Base-by-base conservation (phyloP, 2,888 invertebrate genomes). In the Pachliopta kotzebuea region DNA sequence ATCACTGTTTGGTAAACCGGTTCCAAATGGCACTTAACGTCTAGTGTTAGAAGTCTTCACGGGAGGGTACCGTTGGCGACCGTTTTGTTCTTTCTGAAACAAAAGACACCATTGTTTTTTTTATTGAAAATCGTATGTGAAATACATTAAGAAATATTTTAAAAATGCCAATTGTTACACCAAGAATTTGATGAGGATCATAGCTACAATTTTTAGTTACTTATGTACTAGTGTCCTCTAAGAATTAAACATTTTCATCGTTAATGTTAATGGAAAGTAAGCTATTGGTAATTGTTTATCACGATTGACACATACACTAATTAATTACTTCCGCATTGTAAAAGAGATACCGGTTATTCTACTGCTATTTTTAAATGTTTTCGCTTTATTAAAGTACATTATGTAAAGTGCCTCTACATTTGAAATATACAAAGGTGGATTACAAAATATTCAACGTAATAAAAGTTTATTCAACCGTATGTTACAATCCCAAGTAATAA, bases 1-100 rank as follows among this genome's bases (percentile, higher is more conserved):
- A 90, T 90, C 90, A 90, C 90, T 89, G 84, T 73, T 80, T 85
- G 90, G 90, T 90, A 88, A 89, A 86, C 90, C 87, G 84, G 89
- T 88, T 88, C 81, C 76, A 76, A 85, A 91, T 91, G 91, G 90
- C 91, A 91, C 91, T 88, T 83, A 56, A 59, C 31, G 84, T 88
- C 83, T 87, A 83, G 81, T 72, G 69, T 70, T 73, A 81, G 85
- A 87, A 86, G 84, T 85, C 81, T 89, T 88, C 87, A 88, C 89
- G 86, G 86, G 85, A 70, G 66, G 68, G 67, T 68, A 66, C 65
- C 62, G 66, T 60, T 24, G 72, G 70, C 81, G 80, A 80, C 78
- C 78, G 76, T 74, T 74, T 45, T 60, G 45, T 63, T 63, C 54
- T 37, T 58, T 61, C 65, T 65, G 65, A 61, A 65, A 65, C 65